phyloP scores from a whole-genome alignment of 2,113 vertebrate genomes.

The Condylura cristata region DNA sequence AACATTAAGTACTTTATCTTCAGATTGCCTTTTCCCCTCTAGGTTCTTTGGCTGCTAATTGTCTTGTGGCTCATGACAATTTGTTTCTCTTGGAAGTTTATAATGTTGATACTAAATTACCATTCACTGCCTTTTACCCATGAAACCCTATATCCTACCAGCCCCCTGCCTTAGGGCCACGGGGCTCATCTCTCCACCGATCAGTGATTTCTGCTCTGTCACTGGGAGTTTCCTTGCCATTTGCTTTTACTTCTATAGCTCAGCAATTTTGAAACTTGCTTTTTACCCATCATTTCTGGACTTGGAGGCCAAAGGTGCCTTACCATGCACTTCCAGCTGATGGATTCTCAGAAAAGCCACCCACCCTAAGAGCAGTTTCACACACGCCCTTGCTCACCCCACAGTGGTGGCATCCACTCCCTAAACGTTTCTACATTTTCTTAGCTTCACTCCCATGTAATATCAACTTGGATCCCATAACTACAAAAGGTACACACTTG shows the following conservation, averaged over 20 bases:
- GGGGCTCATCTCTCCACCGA: not conserved
- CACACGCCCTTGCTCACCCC: too few species aligned
- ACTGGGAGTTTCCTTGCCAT: not conserved
- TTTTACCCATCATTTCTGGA: not conserved
- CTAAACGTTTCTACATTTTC: too few species aligned
- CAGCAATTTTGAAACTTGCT: not conserved
- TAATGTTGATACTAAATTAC: not conserved
- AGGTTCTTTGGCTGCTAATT: not conserved
- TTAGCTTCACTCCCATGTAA: too few species aligned
- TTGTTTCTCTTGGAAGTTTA: not conserved
- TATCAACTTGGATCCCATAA: too few species aligned
- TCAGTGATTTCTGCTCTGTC: not conserved
- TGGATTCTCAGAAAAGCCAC: not conserved
- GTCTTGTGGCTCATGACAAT: not conserved
- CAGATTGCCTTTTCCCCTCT: not conserved
- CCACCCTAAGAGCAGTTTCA: too few species aligned
- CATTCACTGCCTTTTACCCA: not conserved
- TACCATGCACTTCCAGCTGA: not conserved
- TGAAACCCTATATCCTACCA: not conserved
- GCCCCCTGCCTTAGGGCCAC: fast-evolving
- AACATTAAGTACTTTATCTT: not conserved
- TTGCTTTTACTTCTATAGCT: not conserved
- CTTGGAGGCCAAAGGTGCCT: not conserved
- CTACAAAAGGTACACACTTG: too few species aligned
- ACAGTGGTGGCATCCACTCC: too few species aligned